Evolutionary conservation across 2,888 invertebrate species (phyloP), one percentile per base, ranked within the genome.

Genomic region (Erynnis tages): DNA sequence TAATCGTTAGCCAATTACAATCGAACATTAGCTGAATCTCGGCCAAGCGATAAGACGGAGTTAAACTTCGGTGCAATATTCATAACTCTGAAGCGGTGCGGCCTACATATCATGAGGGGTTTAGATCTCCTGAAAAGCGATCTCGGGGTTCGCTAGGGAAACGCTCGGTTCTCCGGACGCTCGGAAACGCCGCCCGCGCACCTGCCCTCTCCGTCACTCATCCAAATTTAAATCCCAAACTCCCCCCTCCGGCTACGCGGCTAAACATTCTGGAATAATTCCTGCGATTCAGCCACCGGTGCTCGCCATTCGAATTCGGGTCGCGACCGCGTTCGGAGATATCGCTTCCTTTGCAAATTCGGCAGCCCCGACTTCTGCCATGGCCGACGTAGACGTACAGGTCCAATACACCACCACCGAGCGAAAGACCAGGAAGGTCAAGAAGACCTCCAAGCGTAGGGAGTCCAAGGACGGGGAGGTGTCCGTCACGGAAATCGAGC

Each of bases 341-440:
- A 87, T 81, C 71, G 79, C 61, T 65, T 64, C 60, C 61, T 70
- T 62, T 66, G 68, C 66, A 63, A 66, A 66, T 68, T 57, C 58
- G 69, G 67, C 71, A 70, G 69, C 66, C 66, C 67, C 66, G 61
- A 66, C 54, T 62, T 63, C 69, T 71, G 69, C 77, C 89, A 97
- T 97, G 97, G 96, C 96, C 83, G 97, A 97, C 92, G 96, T 96
- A 75, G 96, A 96, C 88, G 93, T 95, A 65, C 94, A 95, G 91
- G 94, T 95, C 91, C 94, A 95, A 86, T 94, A 93, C 82, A 94
- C 95, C 79, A 93, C 95, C 79, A 95, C 95, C 74, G 95, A 96
- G 90, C 93, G 95, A 81, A 96, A 96, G 86, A 97, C 96, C 91
- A 95, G 96, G 90, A 97, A 96, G 92, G 96, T 96, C 91, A 93